phyloP scores from a whole-genome alignment of 2,797 vertebrate species.

The Arnoldichthys spilopterus region DNA sequence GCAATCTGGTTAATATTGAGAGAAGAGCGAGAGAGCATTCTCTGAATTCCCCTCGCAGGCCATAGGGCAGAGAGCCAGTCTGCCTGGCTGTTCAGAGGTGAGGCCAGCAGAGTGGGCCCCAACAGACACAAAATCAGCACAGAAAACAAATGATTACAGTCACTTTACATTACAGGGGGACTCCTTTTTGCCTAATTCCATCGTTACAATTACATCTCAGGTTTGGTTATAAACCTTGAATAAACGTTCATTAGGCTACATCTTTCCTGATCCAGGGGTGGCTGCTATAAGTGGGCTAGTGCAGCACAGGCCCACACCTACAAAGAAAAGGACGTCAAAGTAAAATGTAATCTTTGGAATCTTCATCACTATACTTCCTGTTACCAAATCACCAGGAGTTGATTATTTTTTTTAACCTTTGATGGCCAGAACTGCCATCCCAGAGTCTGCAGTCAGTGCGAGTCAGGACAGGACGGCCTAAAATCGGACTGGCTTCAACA shows the following conservation, averaged over 20 bases:
- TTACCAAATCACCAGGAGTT: too few relatives aligned
- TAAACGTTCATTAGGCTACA: neutral
- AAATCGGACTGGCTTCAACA: too few relatives aligned
- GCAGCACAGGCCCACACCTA: too few relatives aligned
- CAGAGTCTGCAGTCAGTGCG: too few relatives aligned
- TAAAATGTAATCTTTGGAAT: too few relatives aligned
- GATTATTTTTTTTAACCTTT: too few relatives aligned
- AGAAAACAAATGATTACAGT: neutral
- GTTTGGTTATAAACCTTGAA: neutral
- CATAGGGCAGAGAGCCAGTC: constrained; percentile 39
- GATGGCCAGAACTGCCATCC: too few relatives aligned
- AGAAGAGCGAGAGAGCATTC: constrained; percentile 38
- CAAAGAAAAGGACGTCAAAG: too few relatives aligned
- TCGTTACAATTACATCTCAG: constrained; percentile 4
- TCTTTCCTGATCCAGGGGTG: too few relatives aligned
- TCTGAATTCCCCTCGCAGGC: constrained; percentile 39
- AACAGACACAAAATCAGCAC: neutral
- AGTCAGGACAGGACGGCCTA: too few relatives aligned
- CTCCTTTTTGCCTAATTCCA: neutral
- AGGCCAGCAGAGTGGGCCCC: neutral
- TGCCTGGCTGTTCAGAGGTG: constrained; percentile 20
- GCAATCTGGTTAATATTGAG: constrained; percentile 33
- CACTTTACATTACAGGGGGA: neutral
- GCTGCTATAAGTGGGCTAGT: too few relatives aligned
- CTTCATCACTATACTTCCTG: too few relatives aligned